Conservation (phyloP, 1,140 invertebrate genomes). For the Harpegnathos saltator region DNA sequence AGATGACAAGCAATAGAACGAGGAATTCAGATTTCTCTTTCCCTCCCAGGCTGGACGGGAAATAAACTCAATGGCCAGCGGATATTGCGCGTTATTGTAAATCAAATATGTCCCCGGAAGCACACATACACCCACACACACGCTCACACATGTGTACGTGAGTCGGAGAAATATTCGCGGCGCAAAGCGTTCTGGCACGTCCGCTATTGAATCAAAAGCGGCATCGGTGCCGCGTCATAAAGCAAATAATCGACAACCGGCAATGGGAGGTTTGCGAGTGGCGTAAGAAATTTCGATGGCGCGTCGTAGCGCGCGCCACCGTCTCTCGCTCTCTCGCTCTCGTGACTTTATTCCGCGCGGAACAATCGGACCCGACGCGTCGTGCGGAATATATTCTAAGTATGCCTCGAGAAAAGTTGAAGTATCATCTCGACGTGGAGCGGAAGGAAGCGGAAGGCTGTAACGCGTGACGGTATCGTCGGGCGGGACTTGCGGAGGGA, state of each 20-base stretch:
- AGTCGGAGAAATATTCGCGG: conserved; percentile 5
- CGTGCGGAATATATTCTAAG: conserved; percentile 49
- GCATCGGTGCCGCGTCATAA: conserved; percentile 21
- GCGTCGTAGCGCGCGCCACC: not conserved
- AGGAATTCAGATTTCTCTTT: no score
- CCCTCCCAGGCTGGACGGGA: no score
- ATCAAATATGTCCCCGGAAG: not conserved
- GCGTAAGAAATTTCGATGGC: conserved; percentile 33
- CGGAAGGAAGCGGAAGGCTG: conserved; percentile 22
- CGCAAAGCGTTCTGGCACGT: conserved; percentile 2
- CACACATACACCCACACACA: no score
- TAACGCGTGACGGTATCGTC: conserved; percentile 63
- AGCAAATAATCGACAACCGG: conserved; percentile 19
- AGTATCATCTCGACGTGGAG: conserved; percentile 23
- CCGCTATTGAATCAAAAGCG: conserved; percentile 21
- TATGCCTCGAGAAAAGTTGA: conserved; percentile 44
- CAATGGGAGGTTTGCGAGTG: conserved; percentile 13
- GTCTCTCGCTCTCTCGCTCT: not conserved
- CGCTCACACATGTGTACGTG: no score
- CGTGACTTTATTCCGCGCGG: conserved; percentile 37
- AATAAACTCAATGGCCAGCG: not conserved
- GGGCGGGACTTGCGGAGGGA: conserved; percentile 28
- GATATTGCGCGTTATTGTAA: conserved; percentile 13
- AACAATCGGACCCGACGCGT: conserved; percentile 48
- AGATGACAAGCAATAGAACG: not conserved